phyloP scores from a whole-genome alignment of 2,797 vertebrate genomes.

The Spinus pinus region DNA sequence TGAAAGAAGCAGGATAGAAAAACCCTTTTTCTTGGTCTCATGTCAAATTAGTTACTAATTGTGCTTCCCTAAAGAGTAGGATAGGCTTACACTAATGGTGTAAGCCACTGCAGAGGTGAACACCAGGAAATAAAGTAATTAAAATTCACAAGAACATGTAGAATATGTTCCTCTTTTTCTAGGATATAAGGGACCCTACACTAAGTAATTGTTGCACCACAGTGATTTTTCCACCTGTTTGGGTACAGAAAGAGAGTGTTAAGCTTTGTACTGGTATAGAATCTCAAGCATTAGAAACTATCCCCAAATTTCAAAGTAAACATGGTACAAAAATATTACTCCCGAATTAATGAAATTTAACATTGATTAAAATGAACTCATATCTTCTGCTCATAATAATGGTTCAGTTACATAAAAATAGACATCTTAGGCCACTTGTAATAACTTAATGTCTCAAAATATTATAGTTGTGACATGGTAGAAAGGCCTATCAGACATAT shows the following conservation, averaged over 20 bases:
- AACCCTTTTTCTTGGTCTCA: not conserved
- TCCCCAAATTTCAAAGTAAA: not conserved
- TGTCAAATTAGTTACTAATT: not conserved
- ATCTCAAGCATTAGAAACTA: not conserved
- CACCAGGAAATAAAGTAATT: not conserved
- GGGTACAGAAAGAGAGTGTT: not conserved
- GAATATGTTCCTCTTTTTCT: not conserved
- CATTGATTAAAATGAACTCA: not conserved
- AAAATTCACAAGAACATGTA: not conserved
- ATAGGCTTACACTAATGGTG: not conserved
- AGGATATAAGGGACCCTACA: not conserved
- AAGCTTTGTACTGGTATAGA: not conserved
- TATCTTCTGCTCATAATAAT: not conserved
- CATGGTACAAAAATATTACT: not conserved
- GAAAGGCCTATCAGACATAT: not conserved
- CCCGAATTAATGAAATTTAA: not conserved
- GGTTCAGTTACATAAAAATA: not conserved
- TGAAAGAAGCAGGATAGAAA: not conserved
- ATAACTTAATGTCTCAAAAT: not conserved
- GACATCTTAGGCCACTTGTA: not conserved
- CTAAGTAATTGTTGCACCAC: not conserved
- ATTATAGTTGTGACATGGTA: not conserved
- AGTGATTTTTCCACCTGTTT: not conserved
- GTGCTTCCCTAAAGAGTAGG: not conserved
- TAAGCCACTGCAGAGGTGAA: not conserved